A percentile compares a stretch with the other conserved stretches of the same genome.
These are phyloP conservation scores for Odontesthes bonariensis DNA, from an alignment of 2,113 vertebrate species.

Conservation along the genomic window DNA sequence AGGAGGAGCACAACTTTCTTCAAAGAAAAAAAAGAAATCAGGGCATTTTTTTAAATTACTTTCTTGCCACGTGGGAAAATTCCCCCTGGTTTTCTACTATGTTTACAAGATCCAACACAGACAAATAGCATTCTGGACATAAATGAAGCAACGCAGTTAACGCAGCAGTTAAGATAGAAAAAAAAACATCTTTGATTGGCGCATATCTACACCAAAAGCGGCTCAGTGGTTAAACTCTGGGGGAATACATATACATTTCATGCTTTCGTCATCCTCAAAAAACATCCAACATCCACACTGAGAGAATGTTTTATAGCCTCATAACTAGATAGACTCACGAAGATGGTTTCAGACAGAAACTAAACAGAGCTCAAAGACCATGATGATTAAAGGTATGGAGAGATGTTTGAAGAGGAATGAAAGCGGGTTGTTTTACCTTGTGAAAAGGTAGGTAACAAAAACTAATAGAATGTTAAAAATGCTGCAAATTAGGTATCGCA, in stretches of 20 bases:
- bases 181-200: constrained; percentile 49
- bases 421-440: not conserved
- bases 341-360: constrained; percentile 11
- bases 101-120: constrained; percentile 27
- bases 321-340: constrained; percentile 6
- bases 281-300: constrained; percentile 30
- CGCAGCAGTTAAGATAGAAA: constrained; percentile 26
- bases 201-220: not conserved
- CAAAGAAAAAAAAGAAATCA: constrained; percentile 48
- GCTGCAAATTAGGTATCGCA: not conserved
- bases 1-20: constrained; percentile 34
- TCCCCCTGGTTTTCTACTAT: constrained; percentile 49
- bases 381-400: constrained; percentile 1
- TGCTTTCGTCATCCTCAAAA: constrained; percentile 31
- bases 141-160: constrained; percentile 18
- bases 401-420: constrained; percentile 11
- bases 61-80: constrained; percentile 31
- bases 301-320: constrained; percentile 41
- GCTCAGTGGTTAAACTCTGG: constrained; percentile 32
- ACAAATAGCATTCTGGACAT: constrained; percentile 25
- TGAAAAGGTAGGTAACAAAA: not conserved
- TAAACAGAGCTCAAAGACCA: constrained; percentile 1
- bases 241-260: constrained; percentile 34
- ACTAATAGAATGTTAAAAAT: not conserved
- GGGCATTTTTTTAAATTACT: constrained; percentile 33